A percentile compares a stretch with the other conserved stretches of the same genome.
These are phyloP conservation scores for Nothocercus nigrocapillus DNA, from an alignment of 2,113 vertebrate species.

Conservation along the genomic window DNA sequence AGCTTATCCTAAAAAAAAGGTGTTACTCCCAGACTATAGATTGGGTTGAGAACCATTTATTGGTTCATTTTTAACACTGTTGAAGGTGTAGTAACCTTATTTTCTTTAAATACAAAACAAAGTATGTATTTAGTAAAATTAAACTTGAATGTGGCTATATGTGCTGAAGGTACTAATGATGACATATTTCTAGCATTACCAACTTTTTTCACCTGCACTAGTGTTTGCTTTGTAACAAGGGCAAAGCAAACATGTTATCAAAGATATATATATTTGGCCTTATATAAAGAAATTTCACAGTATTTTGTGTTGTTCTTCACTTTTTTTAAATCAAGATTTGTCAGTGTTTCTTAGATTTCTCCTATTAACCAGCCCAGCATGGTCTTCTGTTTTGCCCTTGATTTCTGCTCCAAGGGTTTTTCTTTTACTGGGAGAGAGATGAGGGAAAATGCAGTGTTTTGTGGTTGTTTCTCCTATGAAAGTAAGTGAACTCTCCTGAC, in stretches of 20 bases:
- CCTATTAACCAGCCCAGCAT: background rate
- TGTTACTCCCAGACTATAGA: background rate
- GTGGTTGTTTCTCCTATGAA: background rate
- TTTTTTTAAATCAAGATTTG: background rate
- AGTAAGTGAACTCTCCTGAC: background rate
- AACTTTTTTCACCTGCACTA: background rate
- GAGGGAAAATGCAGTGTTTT: background rate
- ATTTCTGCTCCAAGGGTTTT: background rate
- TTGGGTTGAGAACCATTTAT: background rate
- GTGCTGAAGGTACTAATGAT: background rate
- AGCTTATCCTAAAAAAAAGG: background rate
- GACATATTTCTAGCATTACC: background rate
- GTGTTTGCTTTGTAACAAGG: background rate
- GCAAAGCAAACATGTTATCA: background rate
- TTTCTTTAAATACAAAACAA: background rate
- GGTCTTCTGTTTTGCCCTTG: background rate
- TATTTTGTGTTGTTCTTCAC: background rate
- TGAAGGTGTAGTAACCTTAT: background rate
- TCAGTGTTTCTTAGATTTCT: background rate
- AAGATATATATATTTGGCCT: background rate
- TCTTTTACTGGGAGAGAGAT: background rate
- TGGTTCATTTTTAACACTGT: background rate
- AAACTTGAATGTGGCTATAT: background rate
- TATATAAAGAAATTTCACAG: background rate
- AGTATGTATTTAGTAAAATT: background rate